Evolutionary conservation across 2,888 invertebrate genomes (phyloP), one percentile per base, ranked within the genome.

Genomic region (Cristatella mucedo): DNA sequence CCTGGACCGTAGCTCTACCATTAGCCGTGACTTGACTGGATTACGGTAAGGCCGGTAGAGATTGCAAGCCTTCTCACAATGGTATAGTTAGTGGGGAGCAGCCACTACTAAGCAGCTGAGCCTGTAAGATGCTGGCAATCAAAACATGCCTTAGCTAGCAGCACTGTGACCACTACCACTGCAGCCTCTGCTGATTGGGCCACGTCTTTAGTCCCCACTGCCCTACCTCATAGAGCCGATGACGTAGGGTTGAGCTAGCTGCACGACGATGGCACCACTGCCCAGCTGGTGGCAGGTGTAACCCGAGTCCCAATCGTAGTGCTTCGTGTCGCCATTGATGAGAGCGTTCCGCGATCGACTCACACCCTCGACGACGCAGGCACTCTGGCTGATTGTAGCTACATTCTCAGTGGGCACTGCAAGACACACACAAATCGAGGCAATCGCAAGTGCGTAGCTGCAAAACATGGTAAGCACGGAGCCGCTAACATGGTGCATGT

Each of bases 221-320:
- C 40, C 30, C 29, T 41, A 66, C 67, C 87, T 76, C 73, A 95
- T 76, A 21, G 85, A 85, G 41, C 78, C 76, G 46, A 95, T 76
- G 59, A 87, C 74, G 66, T 87, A 93, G 2, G 97, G 95, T 72
- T 97, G 97, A 53, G 80, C 85, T 49, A 97, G 74, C 68, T 95
- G 89, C 45, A 97, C 81, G 53, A 87, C 75, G 59, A 97, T 91
- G 51, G 84, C 79, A 43, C 95, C 93, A 49, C 84, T 82, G 52
- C 65, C 65, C 40, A 65, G 54, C 69, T 91, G 91, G 49, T 93
- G 91, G 66, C 91, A 93, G 3, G 91, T 93, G 68, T 93, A 95
- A 46, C 93, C 93, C 40, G 82, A 83, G 68, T 97, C 95, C 93
- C 93, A 95, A 71, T 95, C 91, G 68, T 95, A 97, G 68, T 83